phyloP scores from a whole-genome alignment of 2,113 vertebrate genomes.

The Hypomesus transpacificus region DNA sequence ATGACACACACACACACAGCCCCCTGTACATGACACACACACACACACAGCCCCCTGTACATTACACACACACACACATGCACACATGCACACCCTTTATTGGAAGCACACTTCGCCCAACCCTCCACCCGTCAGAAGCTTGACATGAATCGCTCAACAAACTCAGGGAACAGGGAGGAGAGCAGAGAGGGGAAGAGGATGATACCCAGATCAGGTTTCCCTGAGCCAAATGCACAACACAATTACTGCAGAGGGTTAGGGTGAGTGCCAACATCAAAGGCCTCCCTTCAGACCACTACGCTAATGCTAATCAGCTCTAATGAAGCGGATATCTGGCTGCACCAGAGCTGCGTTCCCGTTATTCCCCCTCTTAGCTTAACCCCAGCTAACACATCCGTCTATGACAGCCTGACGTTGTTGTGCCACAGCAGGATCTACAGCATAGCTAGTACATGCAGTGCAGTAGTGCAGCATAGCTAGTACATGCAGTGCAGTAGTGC shows the following conservation, averaged over 20 bases:
- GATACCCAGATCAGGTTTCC: conserved; percentile 38
- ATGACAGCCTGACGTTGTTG: neutral
- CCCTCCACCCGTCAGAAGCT: conserved; percentile 20
- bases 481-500: no score
- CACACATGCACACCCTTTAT: conserved; percentile 21
- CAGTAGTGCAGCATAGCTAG: no score
- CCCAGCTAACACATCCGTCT: conserved; percentile 12
- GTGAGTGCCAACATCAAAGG: conserved; percentile 58
- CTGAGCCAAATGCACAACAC: conserved; percentile 15
- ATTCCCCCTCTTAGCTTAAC: conserved; percentile 31
- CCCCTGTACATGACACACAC: neutral
- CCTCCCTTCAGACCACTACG: conserved; percentile 45
- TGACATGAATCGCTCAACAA: conserved; percentile 58
- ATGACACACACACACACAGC: no score
- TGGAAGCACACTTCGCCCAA: conserved; percentile 32
- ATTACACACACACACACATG: conserved; percentile 18
- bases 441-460: neutral
- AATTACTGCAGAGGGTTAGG: conserved; percentile 21
- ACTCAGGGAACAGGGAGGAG: conserved; percentile 24
- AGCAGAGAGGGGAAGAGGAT: conserved; percentile 19
- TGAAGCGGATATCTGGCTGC: conserved; percentile 56
- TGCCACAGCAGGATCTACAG: neutral
- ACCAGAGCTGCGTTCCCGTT: conserved; percentile 40
- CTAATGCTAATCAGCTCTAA: conserved; percentile 65
- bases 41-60: no score